Base-by-base conservation (phyloP, 1,140 invertebrate genomes). In the Gyrodactylus salaris region DNA sequence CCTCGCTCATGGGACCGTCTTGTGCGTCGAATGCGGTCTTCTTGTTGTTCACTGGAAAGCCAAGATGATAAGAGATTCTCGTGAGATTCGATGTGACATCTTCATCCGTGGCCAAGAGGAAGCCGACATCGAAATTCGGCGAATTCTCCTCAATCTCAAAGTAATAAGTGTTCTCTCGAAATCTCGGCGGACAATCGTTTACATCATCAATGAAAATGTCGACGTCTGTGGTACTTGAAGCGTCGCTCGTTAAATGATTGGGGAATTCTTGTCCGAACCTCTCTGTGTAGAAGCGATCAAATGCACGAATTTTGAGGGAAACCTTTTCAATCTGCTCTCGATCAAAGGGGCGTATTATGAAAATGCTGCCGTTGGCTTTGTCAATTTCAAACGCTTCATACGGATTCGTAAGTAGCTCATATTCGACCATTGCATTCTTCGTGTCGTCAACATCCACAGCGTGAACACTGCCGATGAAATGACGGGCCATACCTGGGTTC, bases 261-360 rank as follows among this genome's bases (percentile, higher is more conserved):
- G n/a, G n/a, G 2, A 25, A 7, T 2, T 20, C 21, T 16, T 20
- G 25, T 71, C 25, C 26, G 1, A 20, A 20, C 16, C 70, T 22
- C 1, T 71, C 21, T 71, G n/a, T 25, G n/a, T 54, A 54, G 7
- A 16, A 7, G 34, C n/a, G 34, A 54, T 54, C 34, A 54, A 54
- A 16, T 25, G 70, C 70, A 20, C 25, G 21, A 25, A 71, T 25
- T 71, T 21, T 71, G 7, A 71, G 21, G 2, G 70, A 1, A 1
- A 71, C 70, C 20, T 71, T 21, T 25, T 71, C 25, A 26, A 24
- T 71, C 26, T 71, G 70, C 70, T 71, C 70, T 71, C 70, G n/a
- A n/a, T 71, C 70, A 71, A 71, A 71, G 1, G 70, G 25, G 20
- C 70, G 20, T 25, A 71, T 25, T 24, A 71, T 26, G 25, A 20